phyloP scores from a whole-genome alignment of 2,888 invertebrate species.

The Papilio elwesi region DNA sequence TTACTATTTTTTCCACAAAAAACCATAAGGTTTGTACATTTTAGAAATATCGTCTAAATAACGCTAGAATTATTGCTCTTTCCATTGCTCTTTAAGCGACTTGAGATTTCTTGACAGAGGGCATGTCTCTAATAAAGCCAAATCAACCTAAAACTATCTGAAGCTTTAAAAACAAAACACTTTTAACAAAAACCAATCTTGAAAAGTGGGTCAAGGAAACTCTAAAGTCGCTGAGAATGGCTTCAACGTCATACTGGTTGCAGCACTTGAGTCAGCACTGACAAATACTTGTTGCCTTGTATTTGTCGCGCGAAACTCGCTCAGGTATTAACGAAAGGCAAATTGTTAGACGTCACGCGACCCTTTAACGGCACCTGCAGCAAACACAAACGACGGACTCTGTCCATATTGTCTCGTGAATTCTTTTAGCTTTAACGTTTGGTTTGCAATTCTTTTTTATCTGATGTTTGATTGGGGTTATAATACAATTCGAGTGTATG shows the following conservation, averaged over 20 bases:
- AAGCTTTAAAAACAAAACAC: neutral
- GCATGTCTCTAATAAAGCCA: too few species aligned
- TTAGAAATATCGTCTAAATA: too few species aligned
- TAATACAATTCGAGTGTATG: too few species aligned
- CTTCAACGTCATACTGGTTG: slow-evolving; percentile 29
- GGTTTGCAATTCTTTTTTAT: neutral
- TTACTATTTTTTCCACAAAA: neutral
- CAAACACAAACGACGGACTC: slow-evolving; percentile 24
- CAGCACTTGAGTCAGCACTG: slow-evolving; percentile 21
- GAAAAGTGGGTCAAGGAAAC: slow-evolving; percentile 24
- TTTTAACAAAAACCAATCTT: neutral
- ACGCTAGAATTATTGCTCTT: too few species aligned
- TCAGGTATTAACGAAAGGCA: slow-evolving; percentile 36
- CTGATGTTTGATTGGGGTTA: too few species aligned
- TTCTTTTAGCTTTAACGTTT: slow-evolving; percentile 5
- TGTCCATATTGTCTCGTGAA: slow-evolving; percentile 15
- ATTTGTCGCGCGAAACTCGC: slow-evolving; percentile 24
- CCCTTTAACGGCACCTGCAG: slow-evolving; percentile 15
- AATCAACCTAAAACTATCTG: too few species aligned
- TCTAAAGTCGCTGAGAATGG: slow-evolving; percentile 29
- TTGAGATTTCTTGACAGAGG: too few species aligned
- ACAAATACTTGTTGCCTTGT: slow-evolving; percentile 32
- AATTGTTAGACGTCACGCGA: slow-evolving; percentile 34
- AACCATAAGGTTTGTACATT: neutral
- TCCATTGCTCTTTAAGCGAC: too few species aligned